A percentile compares a stretch with the other conserved stretches of the same genome.
Evolutionary conservation across 2,113 vertebrate species (phyloP).

Genomic region (Malaclemys terrapin): DNA sequence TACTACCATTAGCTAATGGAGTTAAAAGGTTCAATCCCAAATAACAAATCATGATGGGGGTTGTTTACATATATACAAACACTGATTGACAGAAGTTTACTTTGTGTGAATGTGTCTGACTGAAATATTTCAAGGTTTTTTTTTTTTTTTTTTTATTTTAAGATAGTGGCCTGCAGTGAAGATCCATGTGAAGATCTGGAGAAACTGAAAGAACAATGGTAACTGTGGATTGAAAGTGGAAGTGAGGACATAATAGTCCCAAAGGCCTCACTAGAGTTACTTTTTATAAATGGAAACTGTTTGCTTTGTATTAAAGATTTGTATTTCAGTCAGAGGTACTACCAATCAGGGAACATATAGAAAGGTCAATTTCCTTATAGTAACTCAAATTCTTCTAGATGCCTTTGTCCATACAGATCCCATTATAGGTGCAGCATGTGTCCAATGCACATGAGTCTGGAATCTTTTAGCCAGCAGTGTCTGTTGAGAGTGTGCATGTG

Average conservation of each 20-base stretch:
- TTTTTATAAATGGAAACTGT: no score
- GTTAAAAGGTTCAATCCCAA: no score
- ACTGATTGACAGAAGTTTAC: not conserved
- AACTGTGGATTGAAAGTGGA: not conserved
- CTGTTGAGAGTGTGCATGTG: not conserved
- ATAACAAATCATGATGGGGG: no score
- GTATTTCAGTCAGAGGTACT: not conserved
- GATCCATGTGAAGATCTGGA: not conserved
- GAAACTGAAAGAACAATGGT: not conserved
- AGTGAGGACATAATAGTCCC: not conserved
- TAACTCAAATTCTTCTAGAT: not conserved
- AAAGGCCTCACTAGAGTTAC: no score
- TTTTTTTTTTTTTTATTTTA: not conserved
- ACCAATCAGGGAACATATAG: not conserved
- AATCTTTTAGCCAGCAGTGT: not conserved
- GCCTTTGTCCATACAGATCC: not conserved
- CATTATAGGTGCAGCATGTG: not conserved
- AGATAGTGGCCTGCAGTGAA: not conserved
- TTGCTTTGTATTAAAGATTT: no score
- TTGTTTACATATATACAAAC: no score
- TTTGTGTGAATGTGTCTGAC: not conserved
- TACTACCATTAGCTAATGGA: no score
- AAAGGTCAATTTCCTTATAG: not conserved
- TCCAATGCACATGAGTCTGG: not conserved
- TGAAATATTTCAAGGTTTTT: not conserved